phyloP scores from a whole-genome alignment of 2,797 vertebrate species.

The Geotria australis region DNA sequence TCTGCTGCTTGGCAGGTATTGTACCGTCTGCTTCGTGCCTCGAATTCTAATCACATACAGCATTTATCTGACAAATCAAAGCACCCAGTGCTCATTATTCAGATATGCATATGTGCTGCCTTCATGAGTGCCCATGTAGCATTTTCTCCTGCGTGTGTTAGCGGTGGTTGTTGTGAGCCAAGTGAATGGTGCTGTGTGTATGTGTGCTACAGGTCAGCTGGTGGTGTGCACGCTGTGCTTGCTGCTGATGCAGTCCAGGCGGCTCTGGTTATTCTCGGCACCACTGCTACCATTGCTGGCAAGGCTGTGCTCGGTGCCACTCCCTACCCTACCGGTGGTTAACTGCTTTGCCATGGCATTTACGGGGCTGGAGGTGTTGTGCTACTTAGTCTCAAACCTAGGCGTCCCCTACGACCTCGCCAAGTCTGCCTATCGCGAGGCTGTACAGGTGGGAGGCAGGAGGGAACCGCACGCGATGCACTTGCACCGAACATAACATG shows the following conservation, averaged over 20 bases:
- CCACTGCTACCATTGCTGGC: conserved; percentile 31
- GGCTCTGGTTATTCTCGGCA: conserved; percentile 30
- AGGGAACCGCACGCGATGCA: too few species aligned
- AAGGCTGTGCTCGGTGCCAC: conserved; percentile 13
- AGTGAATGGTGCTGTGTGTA: neutral
- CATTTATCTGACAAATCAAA: neutral
- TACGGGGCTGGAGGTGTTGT: conserved; percentile 9
- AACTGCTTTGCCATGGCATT: conserved; percentile 16
- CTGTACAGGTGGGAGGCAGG: conserved; percentile 12
- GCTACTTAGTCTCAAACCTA: conserved; percentile 17
- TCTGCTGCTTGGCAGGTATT: conserved; percentile 26
- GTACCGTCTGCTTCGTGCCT: too few species aligned
- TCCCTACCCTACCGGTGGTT: conserved; percentile 9
- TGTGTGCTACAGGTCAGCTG: conserved; percentile 20
- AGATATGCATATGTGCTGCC: neutral
- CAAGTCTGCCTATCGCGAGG: conserved; percentile 14
- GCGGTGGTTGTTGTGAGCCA: neutral
- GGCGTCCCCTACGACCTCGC: conserved; percentile 26
- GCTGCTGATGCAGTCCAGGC: conserved; percentile 29
- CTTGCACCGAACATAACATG: too few species aligned
- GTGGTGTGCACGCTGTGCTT: conserved; percentile 30
- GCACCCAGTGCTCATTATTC: neutral
- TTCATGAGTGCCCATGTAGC: neutral
- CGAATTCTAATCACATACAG: neutral
- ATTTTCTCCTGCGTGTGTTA: neutral